These are phyloP conservation scores for Trachythela sp. DNA, from an alignment of 64 coral and sea anemone genomes.

Conservation along the genomic window DNA sequence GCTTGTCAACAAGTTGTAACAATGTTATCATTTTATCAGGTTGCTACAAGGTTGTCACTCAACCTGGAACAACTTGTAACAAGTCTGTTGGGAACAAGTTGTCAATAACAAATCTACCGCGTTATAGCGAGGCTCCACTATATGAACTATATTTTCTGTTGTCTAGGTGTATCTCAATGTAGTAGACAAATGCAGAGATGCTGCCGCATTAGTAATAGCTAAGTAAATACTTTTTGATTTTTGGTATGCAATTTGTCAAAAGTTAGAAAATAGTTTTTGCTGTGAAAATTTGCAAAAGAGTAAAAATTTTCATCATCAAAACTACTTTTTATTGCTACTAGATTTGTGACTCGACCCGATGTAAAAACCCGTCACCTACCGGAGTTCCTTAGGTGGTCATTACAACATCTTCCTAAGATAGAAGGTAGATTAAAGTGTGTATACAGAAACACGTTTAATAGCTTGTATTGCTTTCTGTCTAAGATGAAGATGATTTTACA, in stretches of 20 bases:
- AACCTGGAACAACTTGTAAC: too few species aligned
- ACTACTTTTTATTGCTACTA: not conserved
- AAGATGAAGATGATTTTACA: not conserved
- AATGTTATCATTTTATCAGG: too few species aligned
- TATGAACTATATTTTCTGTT: not conserved
- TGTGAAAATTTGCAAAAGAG: too few species aligned
- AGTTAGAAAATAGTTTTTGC: not conserved
- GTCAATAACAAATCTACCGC: too few species aligned
- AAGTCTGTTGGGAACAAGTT: too few species aligned
- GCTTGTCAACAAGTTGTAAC: too few species aligned
- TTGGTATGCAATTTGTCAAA: not conserved
- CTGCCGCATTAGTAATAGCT: conserved; percentile 80
- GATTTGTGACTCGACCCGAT: conserved; percentile 96
- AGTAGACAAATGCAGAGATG: conserved; percentile 95
- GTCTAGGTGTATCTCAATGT: conserved; percentile 79
- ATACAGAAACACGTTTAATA: not conserved
- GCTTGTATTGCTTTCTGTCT: not conserved
- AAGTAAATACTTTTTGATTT: conserved; percentile 54
- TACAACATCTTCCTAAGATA: conserved; percentile 42
- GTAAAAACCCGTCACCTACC: conserved; percentile 85
- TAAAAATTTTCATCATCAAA: too few species aligned
- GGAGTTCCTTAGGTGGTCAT: conserved; percentile 78
- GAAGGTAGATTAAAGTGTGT: conserved; percentile 36
- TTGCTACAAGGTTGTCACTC: too few species aligned
- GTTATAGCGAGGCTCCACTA: not conserved